Conservation (phyloP, 2,888 invertebrate species). For the Ichneumoninae sp. region DNA sequence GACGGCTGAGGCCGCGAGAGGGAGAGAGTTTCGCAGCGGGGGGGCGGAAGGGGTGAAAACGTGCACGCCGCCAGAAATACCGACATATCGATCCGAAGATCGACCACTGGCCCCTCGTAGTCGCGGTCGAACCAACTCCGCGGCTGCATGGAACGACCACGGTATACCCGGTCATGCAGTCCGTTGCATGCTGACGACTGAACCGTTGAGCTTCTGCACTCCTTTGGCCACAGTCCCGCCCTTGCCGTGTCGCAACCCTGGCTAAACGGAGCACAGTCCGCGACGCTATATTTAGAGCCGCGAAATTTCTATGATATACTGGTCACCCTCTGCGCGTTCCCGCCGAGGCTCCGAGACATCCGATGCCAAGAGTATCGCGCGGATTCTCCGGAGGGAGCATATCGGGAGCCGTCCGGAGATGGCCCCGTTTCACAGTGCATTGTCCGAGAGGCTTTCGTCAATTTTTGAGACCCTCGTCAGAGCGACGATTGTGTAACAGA, state of each 20-base stretch:
- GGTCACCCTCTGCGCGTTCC: conserved; percentile 35
- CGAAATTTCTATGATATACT: conserved; percentile 56
- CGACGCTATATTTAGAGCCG: conserved; percentile 59
- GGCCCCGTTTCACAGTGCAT: conserved; percentile 34
- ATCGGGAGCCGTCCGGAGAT: not conserved
- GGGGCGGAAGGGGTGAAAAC: conserved; percentile 8
- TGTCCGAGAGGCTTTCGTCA: conserved; percentile 30
- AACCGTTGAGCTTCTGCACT: not conserved
- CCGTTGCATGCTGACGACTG: conserved; percentile 30
- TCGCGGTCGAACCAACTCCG: not conserved
- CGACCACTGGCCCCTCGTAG: conserved; percentile 40
- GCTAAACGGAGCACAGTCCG: conserved; percentile 38
- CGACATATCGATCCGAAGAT: conserved; percentile 54
- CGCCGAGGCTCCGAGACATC: conserved; percentile 44
- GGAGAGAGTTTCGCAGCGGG: conserved; percentile 3
- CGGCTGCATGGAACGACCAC: not conserved
- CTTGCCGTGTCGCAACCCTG: conserved; percentile 55
- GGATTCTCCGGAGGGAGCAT: not conserved
- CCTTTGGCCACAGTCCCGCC: conserved; percentile 45
- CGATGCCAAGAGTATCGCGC: conserved; percentile 35
- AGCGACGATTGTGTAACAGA: not conserved
- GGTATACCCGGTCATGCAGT: conserved; percentile 31
- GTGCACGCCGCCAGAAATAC: conserved; percentile 43
- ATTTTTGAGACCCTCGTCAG: not conserved
- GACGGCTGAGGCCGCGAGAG: conserved; percentile 6